Conservation (phyloP, 2,888 invertebrate genomes). For the Phoronis australis region DNA sequence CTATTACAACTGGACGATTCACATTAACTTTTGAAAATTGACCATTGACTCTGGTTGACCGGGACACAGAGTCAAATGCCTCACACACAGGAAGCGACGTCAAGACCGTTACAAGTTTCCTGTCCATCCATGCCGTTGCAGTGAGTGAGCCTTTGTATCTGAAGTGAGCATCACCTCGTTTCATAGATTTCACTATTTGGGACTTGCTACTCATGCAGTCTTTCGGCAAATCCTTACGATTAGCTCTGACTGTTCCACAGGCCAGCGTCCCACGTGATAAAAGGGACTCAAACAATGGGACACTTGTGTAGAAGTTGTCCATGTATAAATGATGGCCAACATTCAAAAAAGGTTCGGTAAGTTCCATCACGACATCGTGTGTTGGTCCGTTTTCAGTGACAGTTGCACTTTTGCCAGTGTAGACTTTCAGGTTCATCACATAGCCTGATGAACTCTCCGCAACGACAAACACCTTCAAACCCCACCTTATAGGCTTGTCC, state of each 20-base stretch:
- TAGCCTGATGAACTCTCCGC: too few species aligned
- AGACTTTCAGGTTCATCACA: too few species aligned
- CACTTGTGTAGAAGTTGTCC: conserved; percentile 1
- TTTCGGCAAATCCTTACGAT: background rate
- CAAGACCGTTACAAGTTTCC: background rate
- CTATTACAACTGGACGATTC: background rate
- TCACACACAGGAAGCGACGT: background rate
- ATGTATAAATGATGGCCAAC: background rate
- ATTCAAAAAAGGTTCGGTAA: background rate
- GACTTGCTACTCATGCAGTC: background rate
- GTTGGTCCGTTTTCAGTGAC: background rate
- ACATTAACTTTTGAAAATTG: background rate
- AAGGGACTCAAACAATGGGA: background rate
- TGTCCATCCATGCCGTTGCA: background rate
- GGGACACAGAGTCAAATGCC: background rate
- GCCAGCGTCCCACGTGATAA: background rate
- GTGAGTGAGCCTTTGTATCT: background rate
- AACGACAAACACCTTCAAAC: too few species aligned
- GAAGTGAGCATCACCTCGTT: background rate
- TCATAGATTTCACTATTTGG: background rate
- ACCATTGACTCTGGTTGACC: background rate
- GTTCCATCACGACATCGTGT: background rate
- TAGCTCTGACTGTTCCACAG: background rate
- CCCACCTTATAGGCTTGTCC: too few species aligned
- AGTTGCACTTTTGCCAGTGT: too few species aligned